A percentile compares a stretch with the other conserved stretches of the same genome.
Conservation (phyloP, 2,113 vertebrate genomes). For the Psettodes erumei region DNA sequence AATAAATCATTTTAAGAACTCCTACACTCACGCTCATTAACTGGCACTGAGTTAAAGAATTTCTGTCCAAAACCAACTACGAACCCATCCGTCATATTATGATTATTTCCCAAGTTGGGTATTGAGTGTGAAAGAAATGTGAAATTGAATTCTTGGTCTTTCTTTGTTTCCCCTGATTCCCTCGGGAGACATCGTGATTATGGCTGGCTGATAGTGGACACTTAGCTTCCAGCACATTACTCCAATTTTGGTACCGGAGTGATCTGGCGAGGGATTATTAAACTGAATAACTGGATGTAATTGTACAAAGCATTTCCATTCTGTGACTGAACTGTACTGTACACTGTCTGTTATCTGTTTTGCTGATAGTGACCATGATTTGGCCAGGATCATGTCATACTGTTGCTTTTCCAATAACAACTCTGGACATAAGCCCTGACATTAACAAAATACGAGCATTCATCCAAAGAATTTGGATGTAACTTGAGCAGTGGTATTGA, state of each 20-base stretch:
- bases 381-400: neutral
- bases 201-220: slow-evolving; percentile 38
- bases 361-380: slow-evolving; percentile 13
- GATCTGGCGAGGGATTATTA: slow-evolving; percentile 28
- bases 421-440: slow-evolving; percentile 1
- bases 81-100: slow-evolving; percentile 40
- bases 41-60: slow-evolving; percentile 21
- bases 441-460: slow-evolving; percentile 24
- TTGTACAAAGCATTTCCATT: slow-evolving; percentile 12
- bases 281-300: slow-evolving; percentile 30
- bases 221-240: slow-evolving; percentile 47
- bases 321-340: slow-evolving; percentile 17
- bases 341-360: slow-evolving; percentile 12
- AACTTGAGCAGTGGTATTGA: slow-evolving; percentile 3
- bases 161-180: slow-evolving; percentile 45
- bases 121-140: slow-evolving; percentile 56
- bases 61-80: slow-evolving; percentile 58
- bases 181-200: slow-evolving; percentile 38
- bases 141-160: slow-evolving; percentile 45
- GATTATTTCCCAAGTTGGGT: slow-evolving; percentile 40
- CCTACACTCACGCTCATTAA: slow-evolving; percentile 20
- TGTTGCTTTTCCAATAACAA: slow-evolving; percentile 42
- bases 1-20: slow-evolving; percentile 36
- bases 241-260: slow-evolving; percentile 26
- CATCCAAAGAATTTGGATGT: slow-evolving; percentile 27